Evolutionary conservation across 2,113 vertebrate species (phyloP).

Genomic region (Columbina picui): DNA sequence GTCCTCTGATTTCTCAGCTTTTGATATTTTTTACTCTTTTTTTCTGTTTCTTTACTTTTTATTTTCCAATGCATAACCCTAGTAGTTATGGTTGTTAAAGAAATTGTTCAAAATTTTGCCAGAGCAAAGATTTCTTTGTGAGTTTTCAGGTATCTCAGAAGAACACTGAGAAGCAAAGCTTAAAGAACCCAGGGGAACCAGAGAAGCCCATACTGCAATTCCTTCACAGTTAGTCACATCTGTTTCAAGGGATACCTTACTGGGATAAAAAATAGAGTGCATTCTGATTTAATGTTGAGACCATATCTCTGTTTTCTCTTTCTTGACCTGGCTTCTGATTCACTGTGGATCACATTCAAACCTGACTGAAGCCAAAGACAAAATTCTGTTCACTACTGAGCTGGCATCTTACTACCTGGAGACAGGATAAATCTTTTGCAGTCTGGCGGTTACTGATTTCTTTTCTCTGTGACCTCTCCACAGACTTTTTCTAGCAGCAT

Average conservation of each 20-base stretch:
- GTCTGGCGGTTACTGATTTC: neutral
- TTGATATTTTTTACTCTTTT: neutral
- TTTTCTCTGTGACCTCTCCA: neutral
- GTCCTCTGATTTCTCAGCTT: constrained; percentile 3
- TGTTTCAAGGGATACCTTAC: neutral
- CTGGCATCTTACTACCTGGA: neutral
- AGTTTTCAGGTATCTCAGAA: neutral
- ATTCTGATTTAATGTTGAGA: neutral
- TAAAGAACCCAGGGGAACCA: neutral
- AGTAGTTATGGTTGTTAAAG: neutral
- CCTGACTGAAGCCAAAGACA: neutral
- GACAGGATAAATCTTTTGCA: neutral
- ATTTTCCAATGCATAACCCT: neutral
- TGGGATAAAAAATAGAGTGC: neutral
- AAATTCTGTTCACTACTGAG: neutral
- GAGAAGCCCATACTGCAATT: neutral
- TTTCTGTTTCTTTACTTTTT: neutral
- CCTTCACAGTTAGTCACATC: neutral
- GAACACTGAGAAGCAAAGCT: neutral
- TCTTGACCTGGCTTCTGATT: neutral
- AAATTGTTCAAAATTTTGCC: neutral
- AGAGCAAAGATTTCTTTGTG: neutral
- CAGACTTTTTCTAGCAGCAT: neutral
- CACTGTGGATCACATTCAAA: neutral
- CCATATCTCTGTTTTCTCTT: neutral